Evolutionary conservation across 2,888 invertebrate species (phyloP).

Genomic region (Polylopha cassiicola): DNA sequence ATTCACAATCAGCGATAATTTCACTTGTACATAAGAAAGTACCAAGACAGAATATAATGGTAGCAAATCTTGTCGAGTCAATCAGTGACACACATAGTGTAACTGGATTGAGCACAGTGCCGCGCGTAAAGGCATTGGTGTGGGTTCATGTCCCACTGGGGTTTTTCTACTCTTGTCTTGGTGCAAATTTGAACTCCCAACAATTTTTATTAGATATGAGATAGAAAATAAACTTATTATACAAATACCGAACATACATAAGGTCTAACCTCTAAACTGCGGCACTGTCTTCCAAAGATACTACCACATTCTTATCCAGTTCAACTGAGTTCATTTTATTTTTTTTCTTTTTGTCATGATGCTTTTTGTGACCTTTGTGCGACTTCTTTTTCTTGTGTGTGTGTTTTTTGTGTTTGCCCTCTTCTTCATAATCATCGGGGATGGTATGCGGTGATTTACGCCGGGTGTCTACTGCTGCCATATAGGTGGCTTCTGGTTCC

Average conservation of each 20-base stretch:
- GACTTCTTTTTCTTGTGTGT: conserved; percentile 19
- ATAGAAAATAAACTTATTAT: too few relatives aligned
- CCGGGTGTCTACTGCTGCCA: conserved; percentile 55
- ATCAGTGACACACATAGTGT: too few relatives aligned
- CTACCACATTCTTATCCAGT: conserved; percentile 42
- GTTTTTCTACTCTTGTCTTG: neutral
- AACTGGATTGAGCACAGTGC: too few relatives aligned
- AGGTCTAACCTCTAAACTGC: too few relatives aligned
- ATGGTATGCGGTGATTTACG: conserved; percentile 29
- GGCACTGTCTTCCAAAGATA: conserved; percentile 54
- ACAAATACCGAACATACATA: too few relatives aligned
- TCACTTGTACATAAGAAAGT: too few relatives aligned
- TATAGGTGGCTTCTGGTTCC: conserved; percentile 55
- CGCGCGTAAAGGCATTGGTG: too few relatives aligned
- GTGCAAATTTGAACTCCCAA: neutral
- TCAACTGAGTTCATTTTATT: conserved; percentile 42
- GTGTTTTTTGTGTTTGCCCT: conserved; percentile 9
- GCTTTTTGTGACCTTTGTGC: conserved; percentile 41
- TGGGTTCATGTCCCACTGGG: too few relatives aligned
- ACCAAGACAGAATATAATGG: too few relatives aligned
- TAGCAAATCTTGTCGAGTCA: too few relatives aligned
- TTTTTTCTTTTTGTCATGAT: conserved; percentile 46
- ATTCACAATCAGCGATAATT: too few relatives aligned
- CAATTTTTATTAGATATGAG: too few relatives aligned
- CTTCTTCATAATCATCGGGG: conserved; percentile 12